Conservation (phyloP, 2,888 invertebrate genomes). For the Clivina fossor region DNA sequence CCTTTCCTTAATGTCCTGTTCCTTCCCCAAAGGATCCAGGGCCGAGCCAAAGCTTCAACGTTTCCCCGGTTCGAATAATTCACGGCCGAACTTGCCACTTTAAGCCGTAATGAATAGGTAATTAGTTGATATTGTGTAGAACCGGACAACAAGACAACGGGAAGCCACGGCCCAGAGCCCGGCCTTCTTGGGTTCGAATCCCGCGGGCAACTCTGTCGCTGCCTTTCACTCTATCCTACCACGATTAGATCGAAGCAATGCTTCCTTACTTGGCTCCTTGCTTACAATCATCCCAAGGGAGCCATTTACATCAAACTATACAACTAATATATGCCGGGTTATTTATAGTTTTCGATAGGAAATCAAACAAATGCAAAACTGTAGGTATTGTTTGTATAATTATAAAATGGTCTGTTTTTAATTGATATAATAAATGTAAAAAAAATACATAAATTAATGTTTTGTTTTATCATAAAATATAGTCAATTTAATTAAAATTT, state of each 20-base stretch:
- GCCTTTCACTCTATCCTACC: too few relatives aligned
- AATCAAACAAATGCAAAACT: too few relatives aligned
- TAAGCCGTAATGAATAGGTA: slow-evolving; percentile 57
- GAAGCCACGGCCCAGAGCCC: slow-evolving; percentile 25
- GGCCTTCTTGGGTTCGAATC: slow-evolving; percentile 31
- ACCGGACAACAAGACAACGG: slow-evolving; percentile 38
- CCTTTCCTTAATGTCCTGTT: slow-evolving; percentile 32
- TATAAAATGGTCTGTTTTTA: too few relatives aligned
- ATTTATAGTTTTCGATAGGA: too few relatives aligned
- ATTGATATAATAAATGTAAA: too few relatives aligned
- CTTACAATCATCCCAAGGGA: slow-evolving; percentile 29
- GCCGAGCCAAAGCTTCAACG: slow-evolving; percentile 43
- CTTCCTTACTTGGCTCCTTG: slow-evolving; percentile 18
- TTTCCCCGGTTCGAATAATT: slow-evolving; percentile 44
- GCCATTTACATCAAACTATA: slow-evolving; percentile 33
- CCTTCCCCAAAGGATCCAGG: slow-evolving; percentile 22
- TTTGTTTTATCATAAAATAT: too few relatives aligned
- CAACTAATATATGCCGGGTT: too few relatives aligned
- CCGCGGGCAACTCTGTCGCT: slow-evolving; percentile 24
- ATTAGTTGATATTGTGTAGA: slow-evolving; percentile 54
- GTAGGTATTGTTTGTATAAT: too few relatives aligned
- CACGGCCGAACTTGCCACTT: slow-evolving; percentile 54
- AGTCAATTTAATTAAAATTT: too few relatives aligned
- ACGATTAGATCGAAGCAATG: slow-evolving; percentile 16
- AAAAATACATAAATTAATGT: too few relatives aligned